Base-by-base conservation (phyloP, 1,140 invertebrate species). In the Drosophila watanabei region DNA sequence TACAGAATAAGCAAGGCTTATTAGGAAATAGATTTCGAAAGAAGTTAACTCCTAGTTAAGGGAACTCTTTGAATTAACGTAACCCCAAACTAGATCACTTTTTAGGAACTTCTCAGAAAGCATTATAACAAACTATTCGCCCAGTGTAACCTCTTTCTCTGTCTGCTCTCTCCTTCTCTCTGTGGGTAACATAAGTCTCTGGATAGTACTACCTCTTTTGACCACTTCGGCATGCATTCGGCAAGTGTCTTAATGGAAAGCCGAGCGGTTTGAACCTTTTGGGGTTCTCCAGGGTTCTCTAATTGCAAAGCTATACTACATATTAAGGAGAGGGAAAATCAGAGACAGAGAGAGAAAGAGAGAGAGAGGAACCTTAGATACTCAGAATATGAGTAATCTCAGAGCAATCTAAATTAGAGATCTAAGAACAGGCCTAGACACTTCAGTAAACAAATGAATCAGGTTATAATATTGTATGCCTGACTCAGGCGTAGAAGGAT, bases 401-500 rank as follows among this genome's bases (percentile, higher is more conserved):
- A 45, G 11, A 24, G n/a, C 13, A 46, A 71, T 56, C 49, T 18
- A 48, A 56, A 46, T 48, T 5, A 39, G 33, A 71, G 49, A 71
- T 46, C 39, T 24, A 5, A 37, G n/a, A 35, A 30, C 18, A 20
- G 20, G 33, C 32, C 30, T 46, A 35, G 37, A 24, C 16, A 62
- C n/a, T 37, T 2, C 16, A 46, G 4, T 16, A 37, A 24, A 5
- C 16, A 35, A 35, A 48, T 71, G 63, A 71, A 57, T 71, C 68
- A 71, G 49, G 30, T 7, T 5, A 9, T 24, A 20, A 33, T 30
- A 57, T 39, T 68, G n/a, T 30, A n/a, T 20, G 24, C 24, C 24
- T 71, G 68, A 71, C 7, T 56, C 63, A 71, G 24, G 33, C 11
- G 8, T 6, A 16, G 9, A 11, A n/a, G 28, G 28, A 51, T n/a